These are phyloP conservation scores for Drosophila leontia DNA, from an alignment of 1,140 invertebrate species.

Conservation along the genomic window DNA sequence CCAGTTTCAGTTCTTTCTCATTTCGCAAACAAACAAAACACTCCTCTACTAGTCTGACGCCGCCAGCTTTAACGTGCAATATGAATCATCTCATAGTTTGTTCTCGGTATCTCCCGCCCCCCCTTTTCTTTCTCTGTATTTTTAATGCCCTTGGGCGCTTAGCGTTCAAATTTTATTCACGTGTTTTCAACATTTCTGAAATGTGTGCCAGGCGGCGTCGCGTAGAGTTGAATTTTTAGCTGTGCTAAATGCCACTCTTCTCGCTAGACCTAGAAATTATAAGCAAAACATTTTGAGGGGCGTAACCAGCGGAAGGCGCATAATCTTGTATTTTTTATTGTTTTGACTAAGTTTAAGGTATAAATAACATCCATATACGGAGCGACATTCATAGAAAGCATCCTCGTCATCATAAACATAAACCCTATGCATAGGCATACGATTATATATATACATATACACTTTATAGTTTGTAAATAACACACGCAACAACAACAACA, in stretches of 20 bases:
- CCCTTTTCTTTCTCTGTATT: slow-evolving; percentile 38
- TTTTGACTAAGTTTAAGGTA: slow-evolving; percentile 61
- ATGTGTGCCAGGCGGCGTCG: slow-evolving; percentile 59
- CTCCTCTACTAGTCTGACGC: slow-evolving; percentile 30
- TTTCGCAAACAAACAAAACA: slow-evolving; percentile 7
- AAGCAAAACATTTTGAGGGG: neutral
- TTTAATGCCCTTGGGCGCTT: slow-evolving; percentile 59
- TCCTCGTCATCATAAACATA: slow-evolving; percentile 57
- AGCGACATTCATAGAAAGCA: slow-evolving; percentile 56
- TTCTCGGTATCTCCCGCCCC: slow-evolving; percentile 23
- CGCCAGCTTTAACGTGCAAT: slow-evolving; percentile 72
- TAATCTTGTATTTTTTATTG: slow-evolving; percentile 60
- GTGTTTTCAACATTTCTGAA: slow-evolving; percentile 77
- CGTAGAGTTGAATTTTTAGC: slow-evolving; percentile 43
- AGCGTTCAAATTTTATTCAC: slow-evolving; percentile 68
- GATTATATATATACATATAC: slow-evolving; percentile 47
- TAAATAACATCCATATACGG: slow-evolving; percentile 46
- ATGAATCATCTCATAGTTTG: slow-evolving; percentile 74
- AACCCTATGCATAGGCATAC: slow-evolving; percentile 47
- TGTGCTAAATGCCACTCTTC: slow-evolving; percentile 49
- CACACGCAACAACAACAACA: slow-evolving; percentile 27
- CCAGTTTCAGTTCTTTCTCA: slow-evolving; percentile 12
- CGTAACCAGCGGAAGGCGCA: slow-evolving; percentile 41
- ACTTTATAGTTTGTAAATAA: slow-evolving; percentile 77
- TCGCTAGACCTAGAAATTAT: slow-evolving; percentile 36